These are phyloP conservation scores for Dendrocincla fuliginosa DNA, from an alignment of 2,797 vertebrate species.

Conservation along the genomic window DNA sequence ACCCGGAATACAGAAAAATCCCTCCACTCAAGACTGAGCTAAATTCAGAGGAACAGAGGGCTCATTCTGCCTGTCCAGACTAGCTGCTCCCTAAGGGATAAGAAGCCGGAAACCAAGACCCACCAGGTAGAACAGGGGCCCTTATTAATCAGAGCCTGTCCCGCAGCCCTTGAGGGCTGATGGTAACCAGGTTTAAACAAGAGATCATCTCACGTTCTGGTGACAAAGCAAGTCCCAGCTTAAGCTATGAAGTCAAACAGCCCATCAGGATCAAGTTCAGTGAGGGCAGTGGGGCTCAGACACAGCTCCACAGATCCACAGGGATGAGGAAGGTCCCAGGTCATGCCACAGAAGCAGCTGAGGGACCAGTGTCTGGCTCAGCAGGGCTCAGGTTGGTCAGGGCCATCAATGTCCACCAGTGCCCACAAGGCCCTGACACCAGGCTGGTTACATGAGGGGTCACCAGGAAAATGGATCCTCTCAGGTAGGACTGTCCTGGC, in stretches of 20 bases:
- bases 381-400: neutral
- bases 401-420: accelerated
- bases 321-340: neutral
- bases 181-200: neutral
- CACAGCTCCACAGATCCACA: neutral
- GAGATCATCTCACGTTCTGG: neutral
- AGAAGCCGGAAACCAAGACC: neutral
- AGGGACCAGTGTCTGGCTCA: neutral
- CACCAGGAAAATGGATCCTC: neutral
- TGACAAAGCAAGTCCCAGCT: neutral
- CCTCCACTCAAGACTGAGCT: neutral
- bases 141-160: neutral
- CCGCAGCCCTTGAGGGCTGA: neutral
- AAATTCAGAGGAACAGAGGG: neutral
- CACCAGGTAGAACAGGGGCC: neutral
- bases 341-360: neutral
- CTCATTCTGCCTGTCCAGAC: neutral
- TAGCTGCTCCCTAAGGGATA: neutral
- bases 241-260: neutral
- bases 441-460: neutral
- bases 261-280: neutral
- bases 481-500: neutral
- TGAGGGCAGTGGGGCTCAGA: neutral
- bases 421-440: neutral
- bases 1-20: neutral